Conservation (phyloP, 2,797 vertebrate genomes). For the Leucoraja ocellata region DNA sequence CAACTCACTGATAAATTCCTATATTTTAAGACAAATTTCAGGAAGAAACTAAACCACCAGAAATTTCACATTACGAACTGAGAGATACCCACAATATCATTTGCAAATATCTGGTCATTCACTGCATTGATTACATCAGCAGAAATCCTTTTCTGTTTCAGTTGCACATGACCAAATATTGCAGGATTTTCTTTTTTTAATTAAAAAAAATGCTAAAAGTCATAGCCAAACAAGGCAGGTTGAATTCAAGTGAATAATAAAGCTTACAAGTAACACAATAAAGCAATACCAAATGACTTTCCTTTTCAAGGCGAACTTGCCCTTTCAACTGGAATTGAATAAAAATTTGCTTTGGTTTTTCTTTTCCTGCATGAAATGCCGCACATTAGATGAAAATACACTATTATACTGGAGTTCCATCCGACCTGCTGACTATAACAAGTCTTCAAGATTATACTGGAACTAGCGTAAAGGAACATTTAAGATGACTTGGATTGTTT, state of each 20-base stretch:
- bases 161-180: neutral
- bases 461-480: too few relatives aligned
- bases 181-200: neutral
- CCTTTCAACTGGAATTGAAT: too few relatives aligned
- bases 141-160: neutral
- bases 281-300: neutral
- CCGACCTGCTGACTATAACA: neutral
- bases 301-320: too few relatives aligned
- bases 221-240: neutral
- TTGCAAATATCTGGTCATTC: neutral
- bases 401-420: neutral
- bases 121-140: neutral
- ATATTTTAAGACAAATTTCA: neutral
- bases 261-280: too few relatives aligned
- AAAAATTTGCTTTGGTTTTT: too few relatives aligned
- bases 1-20: neutral
- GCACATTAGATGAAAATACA: neutral
- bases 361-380: neutral
- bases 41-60: neutral
- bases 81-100: neutral
- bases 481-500: too few relatives aligned
- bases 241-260: neutral
- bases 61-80: neutral
- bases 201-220: neutral
- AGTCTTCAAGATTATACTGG: neutral